Conservation (phyloP, 1,140 invertebrate species). For the Monomorium pharaonis region DNA sequence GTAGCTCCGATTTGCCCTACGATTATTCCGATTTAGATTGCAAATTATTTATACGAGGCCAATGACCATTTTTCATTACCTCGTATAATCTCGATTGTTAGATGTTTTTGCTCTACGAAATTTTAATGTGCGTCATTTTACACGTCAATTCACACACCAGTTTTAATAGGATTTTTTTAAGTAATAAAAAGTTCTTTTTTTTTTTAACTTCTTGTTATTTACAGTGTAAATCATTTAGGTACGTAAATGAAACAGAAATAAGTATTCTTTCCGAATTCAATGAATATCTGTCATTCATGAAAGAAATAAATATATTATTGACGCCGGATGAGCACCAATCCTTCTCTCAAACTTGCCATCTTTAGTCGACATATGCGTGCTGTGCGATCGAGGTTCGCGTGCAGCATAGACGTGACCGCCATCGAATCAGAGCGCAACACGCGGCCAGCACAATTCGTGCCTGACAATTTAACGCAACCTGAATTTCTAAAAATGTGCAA, state of each 20-base stretch:
- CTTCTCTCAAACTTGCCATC: neutral
- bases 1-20: neutral
- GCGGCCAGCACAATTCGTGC: conserved; percentile 61
- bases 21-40: conserved; percentile 19
- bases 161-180: neutral
- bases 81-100: neutral
- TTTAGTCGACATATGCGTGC: conserved; percentile 19
- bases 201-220: neutral
- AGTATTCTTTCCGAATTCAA: neutral
- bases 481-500: conserved; percentile 77
- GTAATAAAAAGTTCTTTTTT: neutral
- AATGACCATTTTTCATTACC: neutral
- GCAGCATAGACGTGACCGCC: conserved; percentile 60
- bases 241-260: neutral
- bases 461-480: conserved; percentile 79
- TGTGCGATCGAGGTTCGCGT: conserved; percentile 72
- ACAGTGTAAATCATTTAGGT: neutral
- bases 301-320: conserved; percentile 13
- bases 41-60: conserved; percentile 11
- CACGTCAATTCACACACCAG: too few relatives aligned
- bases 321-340: neutral
- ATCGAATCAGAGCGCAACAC: conserved; percentile 80
- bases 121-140: neutral
- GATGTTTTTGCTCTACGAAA: neutral
- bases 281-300: neutral